Evolutionary conservation across 1,140 invertebrate species (phyloP), one percentile per base, ranked within the genome.

Genomic region (Diorhabda elongata): DNA sequence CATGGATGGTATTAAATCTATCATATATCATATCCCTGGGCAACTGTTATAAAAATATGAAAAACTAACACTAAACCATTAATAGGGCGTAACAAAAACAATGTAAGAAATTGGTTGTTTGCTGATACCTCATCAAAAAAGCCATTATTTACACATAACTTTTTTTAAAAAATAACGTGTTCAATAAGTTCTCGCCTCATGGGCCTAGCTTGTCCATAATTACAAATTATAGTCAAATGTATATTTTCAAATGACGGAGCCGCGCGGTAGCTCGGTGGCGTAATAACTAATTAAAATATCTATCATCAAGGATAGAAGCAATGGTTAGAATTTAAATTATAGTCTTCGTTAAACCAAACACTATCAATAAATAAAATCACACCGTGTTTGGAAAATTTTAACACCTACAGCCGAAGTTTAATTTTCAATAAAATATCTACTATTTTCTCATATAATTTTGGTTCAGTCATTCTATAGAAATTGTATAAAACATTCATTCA

Each of bases 261-360:
- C 47, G 47, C 47, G 6, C 47, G 47, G 47, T 52, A 52, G 47
- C 47, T 52, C 47, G 6, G n/a, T 52, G 6, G 47, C 47, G n/a
- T 52, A 52, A 52, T 52, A 52, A 52, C 47, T 52, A 52, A 52
- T 52, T 52, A 52, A 52, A 52, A 52, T 52, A 52, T 52, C 47
- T 52, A 52, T 52, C 47, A 52, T 52, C 47, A 8, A 6, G 3
- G 47, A 52, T 52, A 52, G 26, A 26, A 26, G 26, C 26, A 26
- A 26, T 26, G 26, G 26, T 26, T 26, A 26, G 47, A 52, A 8
- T 52, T 52, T 52, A 8, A n/a, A 52, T 52, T 52, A 52, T 52
- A 52, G 47, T 52, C 47, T 26, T 26, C 26, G 26, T 26, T 26
- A 26, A 26, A 26, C 26, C 26, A 26, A 26, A 26, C 26, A 26